Percentiles rank a stretch among this genome's conserved stretches.
phyloP scores from a whole-genome alignment of 2,888 invertebrate genomes.

The Chymomyza caudatula region DNA sequence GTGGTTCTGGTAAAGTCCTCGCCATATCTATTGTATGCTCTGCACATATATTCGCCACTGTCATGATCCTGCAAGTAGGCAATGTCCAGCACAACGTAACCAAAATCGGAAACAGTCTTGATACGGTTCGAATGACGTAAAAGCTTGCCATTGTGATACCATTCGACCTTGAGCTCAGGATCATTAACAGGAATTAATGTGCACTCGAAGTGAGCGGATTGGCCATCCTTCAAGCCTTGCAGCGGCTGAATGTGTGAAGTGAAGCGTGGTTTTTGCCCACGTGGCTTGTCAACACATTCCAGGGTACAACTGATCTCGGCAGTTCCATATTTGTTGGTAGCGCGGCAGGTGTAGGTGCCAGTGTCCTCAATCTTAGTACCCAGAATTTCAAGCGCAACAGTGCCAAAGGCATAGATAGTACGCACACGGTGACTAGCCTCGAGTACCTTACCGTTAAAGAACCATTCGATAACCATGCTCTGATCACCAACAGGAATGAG shows the following conservation, averaged over 20 bases:
- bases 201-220: conserved; percentile 96
- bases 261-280: conserved; percentile 92
- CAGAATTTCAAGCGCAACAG: conserved; percentile 96
- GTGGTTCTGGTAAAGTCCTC: conserved; percentile 93
- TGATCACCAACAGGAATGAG: conserved; percentile 96
- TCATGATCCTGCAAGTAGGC: conserved; percentile 96
- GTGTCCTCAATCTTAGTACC: conserved; percentile 96
- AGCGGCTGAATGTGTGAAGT: conserved; percentile 92
- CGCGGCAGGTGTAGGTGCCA: conserved; percentile 92
- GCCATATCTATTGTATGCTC: conserved; percentile 93
- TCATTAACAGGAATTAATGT: conserved; percentile 95
- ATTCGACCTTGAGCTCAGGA: conserved; percentile 95
- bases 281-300: conserved; percentile 89
- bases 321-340: conserved; percentile 92
- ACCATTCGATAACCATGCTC: conserved; percentile 96
- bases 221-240: conserved; percentile 92
- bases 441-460: conserved; percentile 93
- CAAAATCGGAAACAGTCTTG: conserved; percentile 96
- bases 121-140: conserved; percentile 93
- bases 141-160: conserved; percentile 96
- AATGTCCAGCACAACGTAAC: conserved; percentile 95
- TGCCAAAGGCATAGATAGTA: conserved; percentile 98
- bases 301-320: conserved; percentile 91
- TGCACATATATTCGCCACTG: conserved; percentile 94
- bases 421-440: conserved; percentile 93